phyloP scores from a whole-genome alignment of 2,113 vertebrate species.

The Calonectris borealis region DNA sequence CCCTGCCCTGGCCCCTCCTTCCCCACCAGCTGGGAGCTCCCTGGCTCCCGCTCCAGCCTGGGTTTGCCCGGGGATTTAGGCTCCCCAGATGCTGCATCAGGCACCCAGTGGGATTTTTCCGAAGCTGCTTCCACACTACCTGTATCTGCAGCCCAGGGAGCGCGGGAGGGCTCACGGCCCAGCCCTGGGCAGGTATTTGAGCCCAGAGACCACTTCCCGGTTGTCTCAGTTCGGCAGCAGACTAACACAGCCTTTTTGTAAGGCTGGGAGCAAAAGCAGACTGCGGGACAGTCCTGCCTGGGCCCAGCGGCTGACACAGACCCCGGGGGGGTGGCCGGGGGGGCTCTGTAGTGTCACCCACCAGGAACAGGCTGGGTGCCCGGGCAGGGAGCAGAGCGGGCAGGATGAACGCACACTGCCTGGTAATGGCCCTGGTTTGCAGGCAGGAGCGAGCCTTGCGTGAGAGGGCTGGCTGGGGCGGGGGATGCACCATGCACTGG shows the following conservation, averaged over 20 bases:
- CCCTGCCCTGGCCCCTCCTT: background rate
- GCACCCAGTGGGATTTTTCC: background rate
- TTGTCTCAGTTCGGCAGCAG: background rate
- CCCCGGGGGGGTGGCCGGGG: accelerated
- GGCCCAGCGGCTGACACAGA: background rate
- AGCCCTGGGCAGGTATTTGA: background rate
- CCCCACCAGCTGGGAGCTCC: background rate
- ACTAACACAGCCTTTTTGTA: background rate
- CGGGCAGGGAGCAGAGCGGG: background rate
- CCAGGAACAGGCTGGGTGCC: background rate
- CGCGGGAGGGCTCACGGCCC: accelerated
- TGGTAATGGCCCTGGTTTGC: accelerated
- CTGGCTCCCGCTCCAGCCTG: background rate
- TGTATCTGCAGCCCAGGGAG: background rate
- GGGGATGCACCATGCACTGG: background rate
- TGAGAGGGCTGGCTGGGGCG: background rate
- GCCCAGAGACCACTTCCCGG: accelerated
- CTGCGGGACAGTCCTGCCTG: background rate
- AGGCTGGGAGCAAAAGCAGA: background rate
- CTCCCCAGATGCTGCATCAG: background rate
- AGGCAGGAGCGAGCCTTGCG: background rate
- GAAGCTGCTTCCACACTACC: background rate
- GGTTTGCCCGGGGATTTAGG: background rate
- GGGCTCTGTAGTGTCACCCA: background rate
- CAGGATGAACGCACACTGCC: background rate